phyloP scores from a whole-genome alignment of 2,113 vertebrate genomes.

The Antidorcas marsupialis region DNA sequence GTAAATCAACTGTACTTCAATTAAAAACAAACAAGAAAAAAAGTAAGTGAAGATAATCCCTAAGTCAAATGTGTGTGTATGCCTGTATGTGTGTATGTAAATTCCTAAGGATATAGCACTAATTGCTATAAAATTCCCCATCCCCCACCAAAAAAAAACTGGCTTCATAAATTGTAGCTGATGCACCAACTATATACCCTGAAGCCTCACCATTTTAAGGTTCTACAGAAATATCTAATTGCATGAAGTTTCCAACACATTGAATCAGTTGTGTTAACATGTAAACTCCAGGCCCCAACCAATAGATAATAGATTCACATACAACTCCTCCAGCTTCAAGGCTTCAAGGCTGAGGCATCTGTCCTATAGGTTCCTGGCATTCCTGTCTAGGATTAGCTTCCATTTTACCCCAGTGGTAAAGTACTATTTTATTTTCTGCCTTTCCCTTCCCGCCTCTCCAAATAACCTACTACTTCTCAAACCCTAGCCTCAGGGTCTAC shows the following conservation, averaged over 20 bases:
- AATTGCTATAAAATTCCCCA: background rate
- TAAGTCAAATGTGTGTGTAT: background rate
- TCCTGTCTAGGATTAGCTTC: background rate
- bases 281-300: background rate
- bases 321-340: background rate
- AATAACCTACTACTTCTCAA: background rate
- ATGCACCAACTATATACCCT: background rate
- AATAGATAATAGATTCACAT: background rate
- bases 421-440: background rate
- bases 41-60: background rate
- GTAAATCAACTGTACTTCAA: background rate
- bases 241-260: background rate
- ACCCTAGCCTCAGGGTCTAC: background rate
- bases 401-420: background rate
- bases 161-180: background rate
- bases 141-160: background rate
- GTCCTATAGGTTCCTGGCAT: background rate
- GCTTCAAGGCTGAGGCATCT: background rate
- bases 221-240: background rate
- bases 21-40: background rate
- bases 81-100: background rate
- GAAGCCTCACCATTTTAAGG: background rate
- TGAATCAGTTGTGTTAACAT: background rate
- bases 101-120: background rate
- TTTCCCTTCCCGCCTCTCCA: background rate